Base-by-base conservation (phyloP, 2,113 vertebrate genomes). In the Motacilla tschutschensis region DNA sequence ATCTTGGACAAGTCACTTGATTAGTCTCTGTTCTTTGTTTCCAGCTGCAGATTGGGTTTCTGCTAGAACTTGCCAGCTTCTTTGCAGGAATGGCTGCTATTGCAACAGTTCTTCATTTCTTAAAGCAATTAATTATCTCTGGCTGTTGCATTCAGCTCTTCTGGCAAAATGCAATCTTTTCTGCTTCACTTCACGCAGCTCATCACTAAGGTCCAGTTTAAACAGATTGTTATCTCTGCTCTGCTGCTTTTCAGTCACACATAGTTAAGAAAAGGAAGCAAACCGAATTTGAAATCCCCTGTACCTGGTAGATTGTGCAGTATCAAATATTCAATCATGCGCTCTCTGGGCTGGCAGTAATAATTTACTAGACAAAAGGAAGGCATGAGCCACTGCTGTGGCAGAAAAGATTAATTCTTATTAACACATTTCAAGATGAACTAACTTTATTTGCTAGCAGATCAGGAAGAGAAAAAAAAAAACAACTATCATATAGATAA, bases 141-240 rank as follows among this genome's bases (percentile, higher is more conserved):
- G 64, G 62, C 57, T 65, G 31, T 18, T 64, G 36, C 29, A 31
- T 57, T 81, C 83, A 75, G 50, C 14, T 78, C 48, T 79, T 55
- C 51, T 65, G 50, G 69, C 70, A 92, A 83, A 89, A 72, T 9
- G 24, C 29, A 81, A 21, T 31, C 77, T 60, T 75, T 77, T 44
- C 90, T 80, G 51, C 66, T 90, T 84, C 7, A 2, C 58, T 90
- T 78, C 43, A 60, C 0, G 2, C 36, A 74, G 43, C 13, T 21
- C 33, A 88, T 59, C 38, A 46, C 43, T 79, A 58, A 84, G 58
- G 82, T 47, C 48, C 75, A 89, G 44, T 77, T 94, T 70, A 93
- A 92, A 92, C n/a, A 85, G 76, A 93, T 73, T 10, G 33, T 55
- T 79, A 85, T 62, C 89, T 90, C 77, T 81, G 8, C 47, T 80